Evolutionary conservation across 2,113 vertebrate genomes (phyloP).

Genomic region (Leucopsar rothschildi): DNA sequence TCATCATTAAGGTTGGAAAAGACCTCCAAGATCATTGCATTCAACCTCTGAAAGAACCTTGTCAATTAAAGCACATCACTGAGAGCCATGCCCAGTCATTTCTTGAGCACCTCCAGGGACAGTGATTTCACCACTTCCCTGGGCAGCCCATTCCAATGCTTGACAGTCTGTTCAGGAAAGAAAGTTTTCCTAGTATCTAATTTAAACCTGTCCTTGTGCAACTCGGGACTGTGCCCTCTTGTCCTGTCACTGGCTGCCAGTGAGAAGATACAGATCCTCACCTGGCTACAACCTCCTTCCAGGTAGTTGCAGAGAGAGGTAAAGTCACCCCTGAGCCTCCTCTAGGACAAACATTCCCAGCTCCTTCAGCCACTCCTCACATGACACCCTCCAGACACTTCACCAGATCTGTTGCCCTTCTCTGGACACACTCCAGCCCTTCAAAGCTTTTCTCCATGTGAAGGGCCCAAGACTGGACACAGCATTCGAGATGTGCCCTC

Average conservation of each 20-base stretch:
- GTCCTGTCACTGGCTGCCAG: background rate
- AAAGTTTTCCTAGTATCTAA: background rate
- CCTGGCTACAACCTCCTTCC: background rate
- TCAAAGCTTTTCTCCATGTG: background rate
- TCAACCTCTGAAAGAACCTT: background rate
- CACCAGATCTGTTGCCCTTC: background rate
- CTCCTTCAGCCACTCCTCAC: background rate
- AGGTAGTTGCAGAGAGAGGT: background rate
- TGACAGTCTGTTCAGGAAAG: too few species aligned
- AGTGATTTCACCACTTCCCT: background rate
- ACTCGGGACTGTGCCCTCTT: background rate
- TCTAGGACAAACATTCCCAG: background rate
- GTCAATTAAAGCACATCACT: background rate
- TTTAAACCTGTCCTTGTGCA: background rate
- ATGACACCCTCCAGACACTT: background rate
- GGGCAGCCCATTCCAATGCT: background rate
- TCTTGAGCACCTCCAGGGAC: background rate
- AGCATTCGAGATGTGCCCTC: background rate
- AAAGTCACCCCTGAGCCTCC: background rate
- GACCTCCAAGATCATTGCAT: background rate
- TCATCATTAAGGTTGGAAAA: background rate
- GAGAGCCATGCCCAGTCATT: background rate
- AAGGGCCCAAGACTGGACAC: background rate
- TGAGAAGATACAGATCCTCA: background rate
- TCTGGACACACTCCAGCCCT: background rate